Evolutionary conservation across 2,888 invertebrate genomes (phyloP).

Genomic region (Hyposoter didymator): DNA sequence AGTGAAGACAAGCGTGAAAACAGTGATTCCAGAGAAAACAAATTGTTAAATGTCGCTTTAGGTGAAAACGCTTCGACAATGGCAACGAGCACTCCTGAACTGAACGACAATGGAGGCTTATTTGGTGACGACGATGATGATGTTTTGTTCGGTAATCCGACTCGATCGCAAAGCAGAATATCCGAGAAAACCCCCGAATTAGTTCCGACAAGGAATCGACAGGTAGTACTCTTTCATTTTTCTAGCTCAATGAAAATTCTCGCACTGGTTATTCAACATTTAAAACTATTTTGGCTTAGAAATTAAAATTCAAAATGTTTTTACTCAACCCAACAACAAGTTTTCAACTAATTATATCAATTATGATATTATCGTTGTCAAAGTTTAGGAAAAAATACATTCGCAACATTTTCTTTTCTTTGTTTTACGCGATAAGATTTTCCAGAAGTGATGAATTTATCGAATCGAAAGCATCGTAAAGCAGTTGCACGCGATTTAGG

Average conservation of each 20-base stretch:
- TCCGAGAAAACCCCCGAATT: slow-evolving; percentile 60
- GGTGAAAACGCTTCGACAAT: slow-evolving; percentile 68
- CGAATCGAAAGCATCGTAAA: no score
- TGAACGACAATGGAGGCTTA: slow-evolving; percentile 72
- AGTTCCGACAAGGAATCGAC: slow-evolving; percentile 30
- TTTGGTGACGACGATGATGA: slow-evolving; percentile 75
- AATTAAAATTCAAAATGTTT: neutral
- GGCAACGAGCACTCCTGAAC: slow-evolving; percentile 78
- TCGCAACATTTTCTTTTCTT: no score
- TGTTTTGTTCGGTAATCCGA: slow-evolving; percentile 75
- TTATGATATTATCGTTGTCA: neutral
- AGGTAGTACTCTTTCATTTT: slow-evolving; percentile 54
- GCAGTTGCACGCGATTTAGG: no score
- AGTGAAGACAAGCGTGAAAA: slow-evolving; percentile 55
- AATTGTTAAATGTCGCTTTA: slow-evolving; percentile 72
- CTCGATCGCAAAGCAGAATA: slow-evolving; percentile 62
- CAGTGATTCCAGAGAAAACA: slow-evolving; percentile 58
- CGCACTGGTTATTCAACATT: neutral
- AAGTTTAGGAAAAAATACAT: no score
- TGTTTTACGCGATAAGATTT: no score
- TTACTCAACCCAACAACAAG: neutral
- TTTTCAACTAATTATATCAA: neutral
- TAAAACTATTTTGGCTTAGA: neutral
- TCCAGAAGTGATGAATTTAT: no score
- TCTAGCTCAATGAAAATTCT: neutral